These are phyloP conservation scores for Brachyhypopomus gauderio DNA, from an alignment of 2,113 vertebrate species.

Conservation along the genomic window DNA sequence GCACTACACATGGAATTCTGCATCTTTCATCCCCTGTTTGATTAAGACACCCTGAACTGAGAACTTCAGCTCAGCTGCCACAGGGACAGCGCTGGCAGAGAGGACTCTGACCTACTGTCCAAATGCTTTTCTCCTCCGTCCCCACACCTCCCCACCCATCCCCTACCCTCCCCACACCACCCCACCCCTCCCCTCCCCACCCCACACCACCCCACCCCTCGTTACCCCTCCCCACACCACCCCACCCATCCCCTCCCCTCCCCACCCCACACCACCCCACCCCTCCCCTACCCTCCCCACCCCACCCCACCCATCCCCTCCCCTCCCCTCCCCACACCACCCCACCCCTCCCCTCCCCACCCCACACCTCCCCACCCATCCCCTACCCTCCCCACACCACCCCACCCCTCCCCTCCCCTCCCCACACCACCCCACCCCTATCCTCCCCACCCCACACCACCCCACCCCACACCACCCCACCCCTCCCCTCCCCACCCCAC, in stretches of 20 bases:
- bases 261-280: too few relatives aligned
- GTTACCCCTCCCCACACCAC: not conserved
- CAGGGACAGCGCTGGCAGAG: constrained; percentile 26
- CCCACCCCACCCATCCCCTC: too few relatives aligned
- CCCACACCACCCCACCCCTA: not conserved
- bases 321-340: too few relatives aligned
- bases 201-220: not conserved
- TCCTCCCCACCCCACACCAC: not conserved
- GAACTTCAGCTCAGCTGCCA: constrained; percentile 30
- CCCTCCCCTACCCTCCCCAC: not conserved
- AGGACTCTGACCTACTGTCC: not conserved
- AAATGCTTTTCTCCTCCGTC: not conserved
- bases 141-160: not conserved
- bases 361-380: not conserved
- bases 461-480: not conserved
- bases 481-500: not conserved
- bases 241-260: too few relatives aligned
- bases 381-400: not conserved
- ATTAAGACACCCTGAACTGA: constrained; percentile 56
- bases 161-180: not conserved
- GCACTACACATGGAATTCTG: constrained; percentile 59
- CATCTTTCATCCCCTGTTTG: constrained; percentile 62
- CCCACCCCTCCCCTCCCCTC: not conserved
- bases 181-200: not conserved
- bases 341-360: too few relatives aligned